phyloP scores from a whole-genome alignment of 2,888 invertebrate species.

The Apodemia duryi region DNA sequence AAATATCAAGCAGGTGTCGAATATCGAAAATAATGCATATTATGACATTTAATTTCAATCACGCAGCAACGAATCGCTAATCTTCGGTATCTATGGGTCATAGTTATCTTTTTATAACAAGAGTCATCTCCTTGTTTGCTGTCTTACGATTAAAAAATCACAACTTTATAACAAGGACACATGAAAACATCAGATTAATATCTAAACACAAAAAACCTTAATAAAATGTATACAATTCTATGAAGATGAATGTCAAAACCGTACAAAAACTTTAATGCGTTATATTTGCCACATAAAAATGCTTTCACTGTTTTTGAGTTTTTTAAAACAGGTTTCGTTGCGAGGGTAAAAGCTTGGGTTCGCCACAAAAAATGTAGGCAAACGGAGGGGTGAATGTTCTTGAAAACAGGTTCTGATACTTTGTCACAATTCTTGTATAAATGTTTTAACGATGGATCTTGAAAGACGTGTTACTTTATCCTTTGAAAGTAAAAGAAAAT shows the following conservation, averaged over 20 bases:
- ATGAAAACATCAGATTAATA: too few relatives aligned
- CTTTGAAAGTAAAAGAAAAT: too few relatives aligned
- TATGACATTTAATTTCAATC: too few relatives aligned
- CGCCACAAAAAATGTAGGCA: slow-evolving; percentile 17
- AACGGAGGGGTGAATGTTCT: slow-evolving; percentile 19
- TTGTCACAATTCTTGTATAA: slow-evolving; percentile 9
- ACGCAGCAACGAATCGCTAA: too few relatives aligned
- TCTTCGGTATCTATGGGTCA: too few relatives aligned
- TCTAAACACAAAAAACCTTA: not conserved
- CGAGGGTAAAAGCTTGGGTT: slow-evolving; percentile 7
- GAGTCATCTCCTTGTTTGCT: too few relatives aligned
- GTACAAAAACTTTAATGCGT: not conserved
- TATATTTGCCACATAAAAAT: slow-evolving; percentile 14
- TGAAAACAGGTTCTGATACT: slow-evolving; percentile 6
- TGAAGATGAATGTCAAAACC: slow-evolving; percentile 6
- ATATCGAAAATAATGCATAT: too few relatives aligned
- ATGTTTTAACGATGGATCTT: not conserved
- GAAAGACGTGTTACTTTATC: too few relatives aligned
- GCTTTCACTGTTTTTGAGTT: slow-evolving; percentile 19
- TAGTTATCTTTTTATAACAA: too few relatives aligned
- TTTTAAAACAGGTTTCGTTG: slow-evolving; percentile 15
- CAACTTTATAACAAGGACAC: too few relatives aligned
- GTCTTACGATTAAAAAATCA: too few relatives aligned
- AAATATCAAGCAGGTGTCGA: too few relatives aligned
- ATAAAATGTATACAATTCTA: not conserved